Base-by-base conservation (phyloP, 1,140 invertebrate species). In the Drosophila ogumai region DNA sequence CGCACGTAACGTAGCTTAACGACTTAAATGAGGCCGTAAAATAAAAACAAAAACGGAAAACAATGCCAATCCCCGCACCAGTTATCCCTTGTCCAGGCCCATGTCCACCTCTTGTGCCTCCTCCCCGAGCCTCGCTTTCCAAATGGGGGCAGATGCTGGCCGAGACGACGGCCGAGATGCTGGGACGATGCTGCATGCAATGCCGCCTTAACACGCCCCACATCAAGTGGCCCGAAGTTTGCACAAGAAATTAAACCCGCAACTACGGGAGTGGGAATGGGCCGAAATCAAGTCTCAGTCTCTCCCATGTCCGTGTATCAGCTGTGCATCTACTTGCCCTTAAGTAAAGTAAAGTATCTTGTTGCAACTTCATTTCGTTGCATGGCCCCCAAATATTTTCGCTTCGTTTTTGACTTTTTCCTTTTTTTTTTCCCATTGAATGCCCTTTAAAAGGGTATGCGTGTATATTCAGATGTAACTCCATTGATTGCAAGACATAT, bases 281-380 rank as follows among this genome's bases (percentile, higher is more conserved):
- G 81, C 41, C 50, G 58, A 84, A 87, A 88, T 82, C 76, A 80
- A 88, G 82, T 79, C 77, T 40, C 69, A 77, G 82, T 79, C 77
- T 50, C 72, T 74, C 74, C 66, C 79, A 76, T 67, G 82, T 80
- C 68, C 76, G 67, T 85, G 81, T 90, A 90, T 88, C 85, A 75
- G 85, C 88, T 88, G 85, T 81, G 86, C 85, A 88, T 88, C 85
- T 90, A 79, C 78, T 85, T 85, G 85, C 85, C 85, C 85, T 88
- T 90, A 90, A 88, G 85, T 88, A 88, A 88, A 88, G 85, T 88
- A 88, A 88, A 88, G 85, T 88, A 88, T 90, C 81, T 88, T 90
- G 85, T 88, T 88, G 85, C 85, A 88, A 88, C 85, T 88, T 88
- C 77, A 88, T 88, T 88, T 88, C 81, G 78, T 90, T 72, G 84